Evolutionary conservation across 2,888 invertebrate genomes (phyloP).

Genomic region (Tillus elongatus): DNA sequence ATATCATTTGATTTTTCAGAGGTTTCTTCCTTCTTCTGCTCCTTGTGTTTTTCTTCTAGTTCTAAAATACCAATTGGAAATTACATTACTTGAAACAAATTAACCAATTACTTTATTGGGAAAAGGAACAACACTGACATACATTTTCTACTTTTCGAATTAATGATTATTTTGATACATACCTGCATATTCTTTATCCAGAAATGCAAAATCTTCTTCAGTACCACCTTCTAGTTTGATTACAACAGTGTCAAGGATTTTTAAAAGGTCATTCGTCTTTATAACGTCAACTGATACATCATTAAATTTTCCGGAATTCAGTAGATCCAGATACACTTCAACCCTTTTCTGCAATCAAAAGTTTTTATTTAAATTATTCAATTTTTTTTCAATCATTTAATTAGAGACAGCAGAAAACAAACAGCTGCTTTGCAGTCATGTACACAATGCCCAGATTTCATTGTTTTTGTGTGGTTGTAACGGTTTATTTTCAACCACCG

Average conservation of each 20-base stretch:
- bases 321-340: slow-evolving; percentile 77
- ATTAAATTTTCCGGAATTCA: slow-evolving; percentile 65
- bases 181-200: slow-evolving; percentile 60
- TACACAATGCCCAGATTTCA: no score
- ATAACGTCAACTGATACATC: slow-evolving; percentile 77
- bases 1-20: slow-evolving; percentile 12
- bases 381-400: no score
- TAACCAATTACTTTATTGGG: background rate
- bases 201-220: slow-evolving; percentile 75
- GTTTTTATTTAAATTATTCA: background rate
- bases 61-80: slow-evolving; percentile 24
- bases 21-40: slow-evolving; percentile 21
- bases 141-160: no score
- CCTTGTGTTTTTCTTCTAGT: slow-evolving; percentile 27
- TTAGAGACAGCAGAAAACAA: no score
- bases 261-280: slow-evolving; percentile 71
- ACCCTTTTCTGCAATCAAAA: slow-evolving; percentile 62
- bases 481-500: no score
- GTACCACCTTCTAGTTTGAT: slow-evolving; percentile 91
- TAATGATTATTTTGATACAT: no score
- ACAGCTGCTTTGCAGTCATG: no score
- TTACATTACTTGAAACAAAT: background rate
- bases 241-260: slow-evolving; percentile 90
- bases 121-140: background rate
- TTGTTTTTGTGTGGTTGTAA: no score